These are phyloP conservation scores for Apamea crenata DNA, from an alignment of 2,888 invertebrate species.

Conservation along the genomic window DNA sequence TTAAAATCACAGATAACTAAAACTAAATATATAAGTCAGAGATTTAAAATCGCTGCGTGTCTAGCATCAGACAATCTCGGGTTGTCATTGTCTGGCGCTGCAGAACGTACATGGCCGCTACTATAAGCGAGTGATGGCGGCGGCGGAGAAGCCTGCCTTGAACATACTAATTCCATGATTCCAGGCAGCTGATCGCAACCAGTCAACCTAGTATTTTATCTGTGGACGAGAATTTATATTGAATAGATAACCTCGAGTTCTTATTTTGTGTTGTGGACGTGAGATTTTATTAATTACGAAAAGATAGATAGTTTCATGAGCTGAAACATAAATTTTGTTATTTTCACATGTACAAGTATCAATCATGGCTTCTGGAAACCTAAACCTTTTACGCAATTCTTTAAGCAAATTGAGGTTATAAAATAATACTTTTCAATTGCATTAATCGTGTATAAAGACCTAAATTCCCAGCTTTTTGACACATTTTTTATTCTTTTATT, in stretches of 20 bases:
- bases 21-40: no score
- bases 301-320: background rate
- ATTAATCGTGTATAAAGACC: background rate
- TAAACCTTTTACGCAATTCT: conserved; percentile 77
- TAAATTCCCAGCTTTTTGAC: background rate
- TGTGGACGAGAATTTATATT: background rate
- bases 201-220: background rate
- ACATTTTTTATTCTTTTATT: conserved; percentile 60
- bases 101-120: no score
- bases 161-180: no score
- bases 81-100: no score
- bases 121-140: no score
- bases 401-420: conserved; percentile 80
- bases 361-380: conserved; percentile 76
- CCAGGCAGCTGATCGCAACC: background rate
- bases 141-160: no score
- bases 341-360: conserved; percentile 8
- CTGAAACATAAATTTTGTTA: background rate
- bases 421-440: conserved; percentile 1
- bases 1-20: no score
- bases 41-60: no score
- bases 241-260: no score
- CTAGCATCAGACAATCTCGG: no score
- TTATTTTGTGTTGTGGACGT: background rate
- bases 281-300: background rate